A percentile compares a stretch with the other conserved stretches of the same genome.
phyloP scores from a whole-genome alignment of 2,888 invertebrate genomes.

The Toxonevra muliebris region DNA sequence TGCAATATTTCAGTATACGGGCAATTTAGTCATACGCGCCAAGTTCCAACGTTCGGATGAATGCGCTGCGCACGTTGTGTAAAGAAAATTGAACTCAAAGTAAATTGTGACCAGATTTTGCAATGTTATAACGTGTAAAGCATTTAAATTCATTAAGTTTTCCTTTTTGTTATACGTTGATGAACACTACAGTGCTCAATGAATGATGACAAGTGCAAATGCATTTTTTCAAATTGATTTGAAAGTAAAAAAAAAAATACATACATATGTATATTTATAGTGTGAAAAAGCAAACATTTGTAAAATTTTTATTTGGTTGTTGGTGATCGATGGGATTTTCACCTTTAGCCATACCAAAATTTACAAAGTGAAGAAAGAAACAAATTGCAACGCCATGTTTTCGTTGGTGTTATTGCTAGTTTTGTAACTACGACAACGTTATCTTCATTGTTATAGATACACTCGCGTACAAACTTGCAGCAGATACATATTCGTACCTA shows the following conservation, averaged over 20 bases:
- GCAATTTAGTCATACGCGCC: slow-evolving; percentile 31
- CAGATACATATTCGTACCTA: too few species aligned
- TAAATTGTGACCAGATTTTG: not conserved
- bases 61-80: slow-evolving; percentile 5
- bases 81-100: slow-evolving; percentile 9
- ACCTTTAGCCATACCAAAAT: not conserved
- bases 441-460: not conserved
- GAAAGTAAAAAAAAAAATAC: not conserved
- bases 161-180: too few species aligned
- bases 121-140: slow-evolving; percentile 13
- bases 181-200: too few species aligned
- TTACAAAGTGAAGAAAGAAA: too few species aligned
- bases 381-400: too few species aligned
- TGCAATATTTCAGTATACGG: slow-evolving; percentile 14
- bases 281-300: not conserved
- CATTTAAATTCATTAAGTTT: slow-evolving; percentile 8
- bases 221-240: too few species aligned
- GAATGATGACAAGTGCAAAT: too few species aligned
- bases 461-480: too few species aligned
- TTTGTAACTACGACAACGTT: not conserved
- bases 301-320: not conserved
- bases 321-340: slow-evolving; percentile 4
- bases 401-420: not conserved
- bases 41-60: slow-evolving; percentile 35
- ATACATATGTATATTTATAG: not conserved